A percentile compares a stretch with the other conserved stretches of the same genome.
Evolutionary conservation across 2,888 invertebrate species (phyloP).

Genomic region (Notodonta dromedarius): DNA sequence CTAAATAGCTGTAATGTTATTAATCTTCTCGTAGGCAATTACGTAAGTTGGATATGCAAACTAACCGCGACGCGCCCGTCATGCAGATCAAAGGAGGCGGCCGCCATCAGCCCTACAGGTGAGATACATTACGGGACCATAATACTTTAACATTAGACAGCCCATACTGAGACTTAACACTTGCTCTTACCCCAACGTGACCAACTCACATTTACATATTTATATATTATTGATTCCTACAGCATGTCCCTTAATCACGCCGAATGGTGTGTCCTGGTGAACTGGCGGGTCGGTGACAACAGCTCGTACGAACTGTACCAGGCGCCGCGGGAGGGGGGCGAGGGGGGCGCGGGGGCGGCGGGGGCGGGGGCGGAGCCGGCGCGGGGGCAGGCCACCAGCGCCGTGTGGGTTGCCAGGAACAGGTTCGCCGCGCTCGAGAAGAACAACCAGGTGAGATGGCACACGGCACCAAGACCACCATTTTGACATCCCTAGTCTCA

Average conservation of each 20-base stretch:
- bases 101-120: conserved; percentile 88
- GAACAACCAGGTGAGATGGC: conserved; percentile 89
- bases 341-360: conserved; percentile 75
- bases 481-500: too few species aligned
- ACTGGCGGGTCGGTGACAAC: conserved; percentile 93
- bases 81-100: conserved; percentile 95
- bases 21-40: conserved; percentile 74
- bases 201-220: too few species aligned
- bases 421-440: conserved; percentile 98
- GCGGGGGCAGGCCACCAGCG: conserved; percentile 94
- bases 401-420: conserved; percentile 96
- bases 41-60: conserved; percentile 96
- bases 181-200: too few species aligned
- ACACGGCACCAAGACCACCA: background rate
- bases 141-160: background rate
- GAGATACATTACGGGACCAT: background rate
- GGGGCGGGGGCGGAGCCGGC: conserved; percentile 56
- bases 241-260: conserved; percentile 99
- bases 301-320: conserved; percentile 97
- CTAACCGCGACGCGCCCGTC: conserved; percentile 95
- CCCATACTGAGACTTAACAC: too few species aligned
- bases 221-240: background rate
- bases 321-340: conserved; percentile 89
- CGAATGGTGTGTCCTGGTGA: conserved; percentile 95
- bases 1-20: conserved; percentile 3